Evolutionary conservation across 2,797 vertebrate genomes (phyloP).

Genomic region (Oreonectes daqikongensis): DNA sequence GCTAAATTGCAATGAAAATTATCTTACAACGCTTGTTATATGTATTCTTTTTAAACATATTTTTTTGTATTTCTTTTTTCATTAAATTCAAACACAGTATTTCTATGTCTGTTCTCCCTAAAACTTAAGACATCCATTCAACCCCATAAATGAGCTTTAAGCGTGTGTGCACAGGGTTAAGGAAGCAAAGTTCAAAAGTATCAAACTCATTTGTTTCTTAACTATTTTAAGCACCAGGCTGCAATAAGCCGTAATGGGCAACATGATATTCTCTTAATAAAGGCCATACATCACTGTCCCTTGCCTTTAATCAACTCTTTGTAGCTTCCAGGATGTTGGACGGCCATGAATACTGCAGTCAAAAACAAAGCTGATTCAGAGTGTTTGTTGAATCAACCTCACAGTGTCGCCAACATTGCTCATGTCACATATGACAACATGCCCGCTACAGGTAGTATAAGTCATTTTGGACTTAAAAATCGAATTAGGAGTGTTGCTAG

Average conservation of each 20-base stretch:
- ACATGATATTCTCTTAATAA: slow-evolving; percentile 50
- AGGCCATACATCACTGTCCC: slow-evolving; percentile 50
- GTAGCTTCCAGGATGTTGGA: slow-evolving; percentile 37
- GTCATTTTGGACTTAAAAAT: slow-evolving; percentile 3
- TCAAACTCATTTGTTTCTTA: slow-evolving; percentile 40
- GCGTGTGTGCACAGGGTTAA: neutral
- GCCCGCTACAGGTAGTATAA: neutral
- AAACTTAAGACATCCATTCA: neutral
- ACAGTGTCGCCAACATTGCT: neutral
- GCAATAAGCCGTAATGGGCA: slow-evolving; percentile 43
- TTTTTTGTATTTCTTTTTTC: neutral
- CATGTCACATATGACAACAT: slow-evolving; percentile 9
- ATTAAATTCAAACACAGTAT: neutral
- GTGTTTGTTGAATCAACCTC: slow-evolving; percentile 15
- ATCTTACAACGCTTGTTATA: neutral
- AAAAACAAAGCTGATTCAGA: neutral
- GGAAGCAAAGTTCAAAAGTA: slow-evolving; percentile 38
- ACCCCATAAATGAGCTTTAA: neutral
- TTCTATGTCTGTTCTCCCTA: neutral
- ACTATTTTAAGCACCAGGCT: slow-evolving; percentile 49
- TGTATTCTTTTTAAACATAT: neutral
- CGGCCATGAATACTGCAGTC: neutral
- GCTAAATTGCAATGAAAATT: neutral
- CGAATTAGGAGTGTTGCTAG: neutral
- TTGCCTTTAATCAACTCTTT: slow-evolving; percentile 24